These are phyloP conservation scores for Drosophila leonis DNA, from an alignment of 2,888 invertebrate species.

Conservation along the genomic window DNA sequence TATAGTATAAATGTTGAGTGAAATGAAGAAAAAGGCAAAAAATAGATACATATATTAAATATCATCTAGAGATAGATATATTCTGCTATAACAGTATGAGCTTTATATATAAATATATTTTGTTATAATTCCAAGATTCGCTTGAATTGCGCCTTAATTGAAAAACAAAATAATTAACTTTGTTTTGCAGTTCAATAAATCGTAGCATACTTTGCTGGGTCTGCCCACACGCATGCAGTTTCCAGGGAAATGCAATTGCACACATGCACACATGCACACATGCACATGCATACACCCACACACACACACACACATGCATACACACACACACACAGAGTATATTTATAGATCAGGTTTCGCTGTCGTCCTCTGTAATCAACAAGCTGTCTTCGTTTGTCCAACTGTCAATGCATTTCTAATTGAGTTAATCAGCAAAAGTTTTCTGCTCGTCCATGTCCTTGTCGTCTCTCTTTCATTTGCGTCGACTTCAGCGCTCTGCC, in stretches of 20 bases:
- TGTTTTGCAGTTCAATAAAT: constrained; percentile 1
- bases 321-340: background rate
- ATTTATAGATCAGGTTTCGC: constrained; percentile 7
- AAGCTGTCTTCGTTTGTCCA: constrained; percentile 51
- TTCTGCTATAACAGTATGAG: no score
- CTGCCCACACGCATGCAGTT: background rate
- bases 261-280: background rate
- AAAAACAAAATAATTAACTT: background rate
- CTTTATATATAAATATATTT: no score
- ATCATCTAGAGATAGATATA: no score
- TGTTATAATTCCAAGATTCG: no score
- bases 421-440: constrained; percentile 53
- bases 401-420: constrained; percentile 53
- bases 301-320: background rate
- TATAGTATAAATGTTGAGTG: no score
- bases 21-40: no score
- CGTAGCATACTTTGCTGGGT: constrained; percentile 28
- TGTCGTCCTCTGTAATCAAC: constrained; percentile 27
- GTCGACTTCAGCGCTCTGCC: background rate
- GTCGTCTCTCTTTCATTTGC: background rate
- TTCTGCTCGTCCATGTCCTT: background rate
- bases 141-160: background rate
- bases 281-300: background rate
- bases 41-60: no score
- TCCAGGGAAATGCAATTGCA: constrained; percentile 1